Conservation (phyloP, 1,140 invertebrate species). For the Camponotus floridanus region DNA sequence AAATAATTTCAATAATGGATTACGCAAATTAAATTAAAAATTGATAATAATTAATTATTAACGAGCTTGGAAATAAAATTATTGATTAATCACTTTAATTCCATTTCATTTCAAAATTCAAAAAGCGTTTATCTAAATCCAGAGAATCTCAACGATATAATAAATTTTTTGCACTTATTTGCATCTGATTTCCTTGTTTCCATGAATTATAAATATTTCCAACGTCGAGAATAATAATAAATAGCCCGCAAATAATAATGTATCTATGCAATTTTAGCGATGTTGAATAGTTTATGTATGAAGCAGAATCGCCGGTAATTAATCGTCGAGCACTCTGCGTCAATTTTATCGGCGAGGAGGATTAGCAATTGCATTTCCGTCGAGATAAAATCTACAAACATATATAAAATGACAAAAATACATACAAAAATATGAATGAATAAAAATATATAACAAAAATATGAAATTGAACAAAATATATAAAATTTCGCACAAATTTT, state of each 20-base stretch:
- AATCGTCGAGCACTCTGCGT: slow-evolving; percentile 12
- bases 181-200: slow-evolving; percentile 20
- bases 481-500: not conserved
- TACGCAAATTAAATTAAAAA: slow-evolving; percentile 16
- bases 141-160: slow-evolving; percentile 18
- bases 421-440: no score
- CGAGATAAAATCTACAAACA: not conserved
- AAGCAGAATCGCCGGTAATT: slow-evolving; percentile 35
- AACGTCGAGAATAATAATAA: slow-evolving; percentile 45
- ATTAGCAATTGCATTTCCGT: slow-evolving; percentile 18
- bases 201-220: slow-evolving; percentile 59
- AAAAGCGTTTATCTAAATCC: slow-evolving; percentile 13
- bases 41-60: slow-evolving; percentile 41
- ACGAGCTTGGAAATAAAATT: not conserved
- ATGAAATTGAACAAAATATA: no score
- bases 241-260: slow-evolving; percentile 29
- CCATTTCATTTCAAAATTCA: slow-evolving; percentile 22
- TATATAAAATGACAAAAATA: not conserved
- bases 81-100: slow-evolving; percentile 20
- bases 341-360: not conserved
- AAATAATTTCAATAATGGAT: slow-evolving; percentile 28
- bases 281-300: slow-evolving; percentile 2
- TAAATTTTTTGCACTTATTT: not conserved
- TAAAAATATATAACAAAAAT: no score
- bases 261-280: slow-evolving; percentile 41